Conservation (phyloP, 2,888 invertebrate genomes). For the Drosophila neoperkinsi region DNA sequence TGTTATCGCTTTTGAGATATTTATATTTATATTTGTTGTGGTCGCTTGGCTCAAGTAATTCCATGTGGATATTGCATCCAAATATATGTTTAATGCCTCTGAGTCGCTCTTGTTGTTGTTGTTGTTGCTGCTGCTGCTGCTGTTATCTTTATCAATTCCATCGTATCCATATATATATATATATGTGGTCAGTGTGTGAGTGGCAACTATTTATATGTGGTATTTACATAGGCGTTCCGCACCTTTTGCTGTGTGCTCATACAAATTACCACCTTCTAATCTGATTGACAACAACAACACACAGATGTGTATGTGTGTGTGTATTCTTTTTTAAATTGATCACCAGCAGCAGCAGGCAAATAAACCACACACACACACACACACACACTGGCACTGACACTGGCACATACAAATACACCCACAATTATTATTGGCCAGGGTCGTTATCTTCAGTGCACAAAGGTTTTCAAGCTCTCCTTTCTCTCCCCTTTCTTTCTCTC, state of each 20-base stretch:
- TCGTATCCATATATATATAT: not conserved
- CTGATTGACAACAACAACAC: slow-evolving; percentile 24
- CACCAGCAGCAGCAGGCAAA: slow-evolving; percentile 14
- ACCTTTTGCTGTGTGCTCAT: slow-evolving; percentile 11
- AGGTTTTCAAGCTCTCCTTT: slow-evolving; percentile 28
- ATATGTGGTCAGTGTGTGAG: not conserved
- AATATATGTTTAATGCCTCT: not conserved
- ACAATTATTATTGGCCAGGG: slow-evolving; percentile 34
- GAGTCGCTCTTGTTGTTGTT: slow-evolving; percentile 2
- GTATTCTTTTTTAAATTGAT: slow-evolving; percentile 38
- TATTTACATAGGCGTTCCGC: slow-evolving; percentile 30
- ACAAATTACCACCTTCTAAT: slow-evolving; percentile 15
- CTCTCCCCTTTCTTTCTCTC: not conserved
- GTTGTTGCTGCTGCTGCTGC: not conserved
- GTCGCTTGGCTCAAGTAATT: slow-evolving; percentile 7
- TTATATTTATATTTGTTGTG: slow-evolving; percentile 7
- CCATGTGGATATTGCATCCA: slow-evolving; percentile 2
- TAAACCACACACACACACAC: slow-evolving; percentile 5
- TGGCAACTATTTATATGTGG: slow-evolving; percentile 19
- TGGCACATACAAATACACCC: slow-evolving; percentile 17
- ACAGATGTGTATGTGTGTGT: not conserved
- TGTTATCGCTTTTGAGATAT: slow-evolving; percentile 9
- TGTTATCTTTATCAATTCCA: slow-evolving; percentile 15
- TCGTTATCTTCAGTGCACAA: slow-evolving; percentile 45
- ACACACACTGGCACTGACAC: not conserved